Evolutionary conservation across 2,888 invertebrate species (phyloP), one percentile per base, ranked within the genome.

Genomic region (Bhutanitis thaidina): DNA sequence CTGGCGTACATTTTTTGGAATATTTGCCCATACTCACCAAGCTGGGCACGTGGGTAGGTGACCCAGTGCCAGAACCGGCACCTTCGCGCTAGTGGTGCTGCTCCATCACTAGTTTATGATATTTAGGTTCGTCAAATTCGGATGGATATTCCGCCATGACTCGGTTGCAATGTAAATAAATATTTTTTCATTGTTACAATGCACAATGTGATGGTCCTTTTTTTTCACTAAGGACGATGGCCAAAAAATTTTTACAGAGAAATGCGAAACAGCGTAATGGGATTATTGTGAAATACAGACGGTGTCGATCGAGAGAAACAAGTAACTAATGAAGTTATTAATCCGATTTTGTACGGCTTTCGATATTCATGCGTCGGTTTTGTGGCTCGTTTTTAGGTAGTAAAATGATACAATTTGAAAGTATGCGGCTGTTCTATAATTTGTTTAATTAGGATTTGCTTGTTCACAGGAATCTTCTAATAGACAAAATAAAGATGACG

Each of bases 311-410:
- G 87, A 72, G 82, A 85, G 84, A 81, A 84, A 86, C 83, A 80
- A 77, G 85, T 80, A 75, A 79, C 81, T 90, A 90, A 90, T 90
- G 82, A 88, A 90, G 89, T 90, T 90, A 88, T 89, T 89, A 88
- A 90, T 90, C 87, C 84, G 77, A 77, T 86, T 85, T 79, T 73
- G 80, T 69, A 69, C 78, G 74, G 82, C 80, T 84, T 81, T 80
- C 78, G 74, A 77, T 76, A 73, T 74, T 64, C 76, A 67, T 68
- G 66, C 68, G 61, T 62, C 69, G 67, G 65, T 76, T 80, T 80
- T 80, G 81, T 71, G 63, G 64, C 65, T 56, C 59, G 36, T 44
- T 58, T 56, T 62, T 57, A 47, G 46, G 59, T 56, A 57, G 61
- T 57, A 64, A 67, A 72, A 69, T 70, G 66, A 65, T 65, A 66